Percentiles rank a stretch among this genome's conserved stretches.
Conservation (phyloP, 2,888 invertebrate genomes). For the Xanthorhoe designata region DNA sequence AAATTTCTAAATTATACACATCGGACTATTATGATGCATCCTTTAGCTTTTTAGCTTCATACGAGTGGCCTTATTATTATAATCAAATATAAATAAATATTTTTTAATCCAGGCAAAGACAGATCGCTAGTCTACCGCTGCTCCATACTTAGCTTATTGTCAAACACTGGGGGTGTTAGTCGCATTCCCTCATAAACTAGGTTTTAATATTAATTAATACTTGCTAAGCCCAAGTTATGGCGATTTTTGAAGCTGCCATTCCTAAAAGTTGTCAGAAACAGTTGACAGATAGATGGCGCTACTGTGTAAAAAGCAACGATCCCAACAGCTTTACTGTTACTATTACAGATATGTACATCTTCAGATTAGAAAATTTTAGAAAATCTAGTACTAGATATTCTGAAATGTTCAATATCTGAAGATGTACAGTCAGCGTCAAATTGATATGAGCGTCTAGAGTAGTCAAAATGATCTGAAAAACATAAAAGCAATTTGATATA, state of each 20-base stretch:
- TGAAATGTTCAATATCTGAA: no score
- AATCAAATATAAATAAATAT: not conserved
- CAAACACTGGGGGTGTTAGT: conserved; percentile 78
- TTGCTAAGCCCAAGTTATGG: conserved; percentile 27
- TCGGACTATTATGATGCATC: not conserved
- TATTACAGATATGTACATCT: no score
- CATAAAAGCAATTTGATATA: no score
- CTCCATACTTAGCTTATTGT: conserved; percentile 80
- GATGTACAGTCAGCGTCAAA: no score
- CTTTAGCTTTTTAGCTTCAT: not conserved
- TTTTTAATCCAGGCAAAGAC: conserved; percentile 60
- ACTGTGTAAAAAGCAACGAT: conserved; percentile 3
- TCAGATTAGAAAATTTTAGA: no score
- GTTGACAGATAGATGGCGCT: conserved; percentile 14
- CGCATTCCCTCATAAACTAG: conserved; percentile 75
- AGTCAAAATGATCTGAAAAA: no score
- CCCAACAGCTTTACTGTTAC: not conserved
- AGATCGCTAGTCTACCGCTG: conserved; percentile 64
- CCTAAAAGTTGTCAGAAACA: conserved; percentile 9
- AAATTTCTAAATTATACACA: not conserved
- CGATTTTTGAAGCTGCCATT: conserved; percentile 20
- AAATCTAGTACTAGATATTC: no score
- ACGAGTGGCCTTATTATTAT: not conserved
- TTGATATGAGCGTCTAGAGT: no score
- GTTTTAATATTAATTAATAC: conserved; percentile 47